These are phyloP conservation scores for Pseudomyrmex flavicornis DNA, from an alignment of 1,140 invertebrate genomes.

Conservation along the genomic window DNA sequence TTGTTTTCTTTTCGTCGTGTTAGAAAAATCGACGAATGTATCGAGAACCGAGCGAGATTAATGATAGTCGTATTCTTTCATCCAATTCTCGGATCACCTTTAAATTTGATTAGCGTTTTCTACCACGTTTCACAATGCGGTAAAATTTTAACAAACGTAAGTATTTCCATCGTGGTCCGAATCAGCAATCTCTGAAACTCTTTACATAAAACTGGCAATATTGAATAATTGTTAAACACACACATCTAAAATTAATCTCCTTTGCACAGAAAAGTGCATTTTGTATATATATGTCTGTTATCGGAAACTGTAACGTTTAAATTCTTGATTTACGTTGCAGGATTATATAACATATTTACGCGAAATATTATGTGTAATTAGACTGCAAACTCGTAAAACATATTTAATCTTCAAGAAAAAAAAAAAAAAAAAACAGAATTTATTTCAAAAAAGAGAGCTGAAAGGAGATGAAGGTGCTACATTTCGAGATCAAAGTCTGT, in stretches of 20 bases:
- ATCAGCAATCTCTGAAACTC: neutral
- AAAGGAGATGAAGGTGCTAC: constrained; percentile 37
- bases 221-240: too few species aligned
- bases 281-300: neutral
- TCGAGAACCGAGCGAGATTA: too few species aligned
- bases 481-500: neutral
- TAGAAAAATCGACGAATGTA: too few species aligned
- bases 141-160: constrained; percentile 39
- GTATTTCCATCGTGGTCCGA: constrained; percentile 19
- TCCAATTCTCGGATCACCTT: constrained; percentile 16
- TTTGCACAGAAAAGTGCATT: neutral
- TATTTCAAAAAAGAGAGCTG: constrained; percentile 6
- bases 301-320: neutral
- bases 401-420: constrained; percentile 4
- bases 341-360: neutral
- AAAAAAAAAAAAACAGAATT: neutral
- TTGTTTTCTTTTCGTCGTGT: too few species aligned
- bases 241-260: too few species aligned
- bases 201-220: neutral
- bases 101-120: constrained; percentile 8
- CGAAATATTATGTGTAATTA: neutral
- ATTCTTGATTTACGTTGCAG: constrained; percentile 13
- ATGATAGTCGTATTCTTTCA: too few species aligned
- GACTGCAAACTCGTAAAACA: constrained; percentile 13
- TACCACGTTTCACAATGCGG: neutral